Evolutionary conservation across 2,113 vertebrate species (phyloP).

Genomic region (Sitta europaea): DNA sequence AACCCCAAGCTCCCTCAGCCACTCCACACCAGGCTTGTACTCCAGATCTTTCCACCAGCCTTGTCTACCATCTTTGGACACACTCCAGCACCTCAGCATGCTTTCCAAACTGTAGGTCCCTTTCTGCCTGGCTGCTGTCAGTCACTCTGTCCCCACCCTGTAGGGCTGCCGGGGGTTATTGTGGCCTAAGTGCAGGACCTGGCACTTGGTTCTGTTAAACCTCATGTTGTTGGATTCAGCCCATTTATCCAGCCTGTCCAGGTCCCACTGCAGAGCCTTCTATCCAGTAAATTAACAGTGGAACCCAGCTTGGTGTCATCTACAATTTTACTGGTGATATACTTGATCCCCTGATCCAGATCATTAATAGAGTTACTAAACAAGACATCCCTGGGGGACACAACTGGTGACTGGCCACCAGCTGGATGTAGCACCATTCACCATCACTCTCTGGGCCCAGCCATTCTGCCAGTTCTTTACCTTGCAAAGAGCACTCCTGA

Average conservation of each 20-base stretch:
- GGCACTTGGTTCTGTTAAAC: background rate
- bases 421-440: background rate
- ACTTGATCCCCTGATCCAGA: background rate
- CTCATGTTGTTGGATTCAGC: background rate
- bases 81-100: background rate
- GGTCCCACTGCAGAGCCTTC: background rate
- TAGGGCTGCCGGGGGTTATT: background rate
- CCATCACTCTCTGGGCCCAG: rapidly evolving
- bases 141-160: background rate
- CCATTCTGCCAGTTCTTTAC: background rate
- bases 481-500: background rate
- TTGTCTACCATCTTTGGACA: background rate
- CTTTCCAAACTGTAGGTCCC: background rate
- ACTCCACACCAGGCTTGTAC: background rate
- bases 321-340: background rate
- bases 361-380: background rate
- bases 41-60: background rate
- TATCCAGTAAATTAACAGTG: background rate
- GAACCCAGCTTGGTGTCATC: background rate
- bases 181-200: background rate
- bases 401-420: background rate
- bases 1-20: background rate
- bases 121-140: background rate
- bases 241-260: background rate
- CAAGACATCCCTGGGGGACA: background rate